Base-by-base conservation (phyloP, 2,797 vertebrate genomes). In the Danio aesculapii region DNA sequence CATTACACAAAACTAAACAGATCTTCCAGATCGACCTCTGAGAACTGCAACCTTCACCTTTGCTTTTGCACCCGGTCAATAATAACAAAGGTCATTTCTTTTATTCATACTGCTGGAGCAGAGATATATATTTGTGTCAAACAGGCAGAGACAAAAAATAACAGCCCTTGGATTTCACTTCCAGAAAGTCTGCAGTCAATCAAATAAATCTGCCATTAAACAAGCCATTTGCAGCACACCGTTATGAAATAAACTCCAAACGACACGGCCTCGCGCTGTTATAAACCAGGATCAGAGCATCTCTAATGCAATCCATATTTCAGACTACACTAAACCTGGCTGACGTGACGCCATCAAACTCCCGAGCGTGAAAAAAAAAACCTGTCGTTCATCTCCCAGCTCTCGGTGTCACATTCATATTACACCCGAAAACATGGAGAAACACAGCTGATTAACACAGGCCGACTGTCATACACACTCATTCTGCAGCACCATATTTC, bases 321-420 rank as follows among this genome's bases (percentile, higher is more conserved):
- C 57, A 75, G 41, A 58, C 21, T 13, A 66, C 62, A 72, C 9
- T 58, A 58, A 83, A 71, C n/a, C 66, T 52, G 5, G 9, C 68
- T 77, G 66, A 80, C 17, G 6, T 58, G 44, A 76, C 8, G 8
- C 72, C 66, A 76, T 81, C 67, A 71, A 66, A 81, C 64, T 59
- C 55, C 55, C 6, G 4, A 21, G 30, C 39, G 21, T 69, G n/a
- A n/a, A n/a, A 67, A 75, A 74, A 30, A 30, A 30, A 63, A 67
- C 41, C 17, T 58, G 64, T 41, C 52, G 6, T 50, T 79, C 44
- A 66, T 55, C 66, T 80, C 58, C 53, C 79, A 62, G 49, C 66
- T 52, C 49, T 83, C 75, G 71, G 81, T 78, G 83, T 81, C 76
- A 85, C 44, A 68, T 85, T 81, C 79, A 73, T 41, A 76, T 77